These are phyloP conservation scores for Zalophus californianus DNA, from an alignment of 2,797 vertebrate species.

Conservation along the genomic window DNA sequence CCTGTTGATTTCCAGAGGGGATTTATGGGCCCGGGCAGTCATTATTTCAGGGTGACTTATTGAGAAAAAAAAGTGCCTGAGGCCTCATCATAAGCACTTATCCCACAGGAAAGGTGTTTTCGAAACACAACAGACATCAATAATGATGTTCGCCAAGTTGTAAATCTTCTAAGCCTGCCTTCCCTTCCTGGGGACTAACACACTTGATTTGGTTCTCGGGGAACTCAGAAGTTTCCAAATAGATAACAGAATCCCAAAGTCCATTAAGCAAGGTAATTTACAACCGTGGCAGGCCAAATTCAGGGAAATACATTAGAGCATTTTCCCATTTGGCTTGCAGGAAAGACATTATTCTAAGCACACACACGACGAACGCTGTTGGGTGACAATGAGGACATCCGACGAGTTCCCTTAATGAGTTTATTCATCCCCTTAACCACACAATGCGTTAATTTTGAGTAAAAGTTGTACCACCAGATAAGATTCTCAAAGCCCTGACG, in stretches of 20 bases:
- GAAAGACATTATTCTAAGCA: conserved; percentile 82
- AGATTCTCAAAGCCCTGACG: conserved; percentile 52
- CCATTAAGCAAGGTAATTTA: conserved; percentile 87
- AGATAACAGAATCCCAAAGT: conserved; percentile 83
- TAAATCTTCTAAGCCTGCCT: conserved; percentile 66
- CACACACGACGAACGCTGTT: conserved; percentile 44
- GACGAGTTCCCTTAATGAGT: conserved; percentile 55
- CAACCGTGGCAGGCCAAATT: conserved; percentile 78
- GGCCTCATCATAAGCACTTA: background rate
- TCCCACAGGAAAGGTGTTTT: conserved; percentile 50
- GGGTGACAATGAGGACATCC: conserved; percentile 67
- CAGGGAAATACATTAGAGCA: conserved; percentile 79
- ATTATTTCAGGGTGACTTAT: conserved; percentile 50
- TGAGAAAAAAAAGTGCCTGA: background rate
- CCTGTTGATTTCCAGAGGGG: background rate
- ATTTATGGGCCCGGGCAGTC: background rate
- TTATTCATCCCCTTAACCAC: background rate
- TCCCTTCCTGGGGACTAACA: conserved; percentile 64
- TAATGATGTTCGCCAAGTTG: background rate
- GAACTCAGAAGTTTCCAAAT: conserved; percentile 82
- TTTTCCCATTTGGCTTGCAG: conserved; percentile 71
- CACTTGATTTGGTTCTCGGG: conserved; percentile 61
- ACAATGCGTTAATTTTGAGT: conserved; percentile 13
- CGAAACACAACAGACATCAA: conserved; percentile 67
- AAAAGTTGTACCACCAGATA: conserved; percentile 16